Evolutionary conservation across 2,888 invertebrate genomes (phyloP).

Genomic region (Drosophila fulvimacula): DNA sequence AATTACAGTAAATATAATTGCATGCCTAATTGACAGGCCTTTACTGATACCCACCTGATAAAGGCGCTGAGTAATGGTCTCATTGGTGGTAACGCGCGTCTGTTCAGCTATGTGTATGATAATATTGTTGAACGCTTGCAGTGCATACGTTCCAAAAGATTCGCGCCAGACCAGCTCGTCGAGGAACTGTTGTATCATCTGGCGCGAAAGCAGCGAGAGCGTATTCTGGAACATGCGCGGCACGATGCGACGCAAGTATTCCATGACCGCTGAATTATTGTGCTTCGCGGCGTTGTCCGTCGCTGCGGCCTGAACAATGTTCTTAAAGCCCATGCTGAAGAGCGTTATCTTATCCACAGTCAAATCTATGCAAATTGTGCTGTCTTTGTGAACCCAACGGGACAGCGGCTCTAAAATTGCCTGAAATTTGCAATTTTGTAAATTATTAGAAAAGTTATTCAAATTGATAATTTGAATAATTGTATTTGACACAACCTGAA

Average conservation of each 20-base stretch:
- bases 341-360: conserved; percentile 93
- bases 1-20: background rate
- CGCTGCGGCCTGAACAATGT: conserved; percentile 88
- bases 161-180: conserved; percentile 96
- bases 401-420: conserved; percentile 92
- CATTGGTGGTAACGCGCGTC: conserved; percentile 89
- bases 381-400: conserved; percentile 92
- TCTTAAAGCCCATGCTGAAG: conserved; percentile 91
- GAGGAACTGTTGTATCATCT: conserved; percentile 95
- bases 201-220: conserved; percentile 91
- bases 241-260: conserved; percentile 93
- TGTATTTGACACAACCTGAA: conserved; percentile 83
- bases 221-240: conserved; percentile 97
- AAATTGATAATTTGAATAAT: background rate
- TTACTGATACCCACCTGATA: conserved; percentile 86
- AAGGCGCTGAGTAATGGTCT: conserved; percentile 87
- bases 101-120: conserved; percentile 92
- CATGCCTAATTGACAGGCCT: too few species aligned
- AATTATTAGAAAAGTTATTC: too few species aligned
- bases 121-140: conserved; percentile 92
- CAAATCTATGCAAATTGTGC: conserved; percentile 91
- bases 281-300: conserved; percentile 85
- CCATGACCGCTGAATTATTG: conserved; percentile 92
- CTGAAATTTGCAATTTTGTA: conserved; percentile 63
- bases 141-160: conserved; percentile 91